Base-by-base conservation (phyloP, 1,140 invertebrate genomes). In the Helicoverpa armigera region DNA sequence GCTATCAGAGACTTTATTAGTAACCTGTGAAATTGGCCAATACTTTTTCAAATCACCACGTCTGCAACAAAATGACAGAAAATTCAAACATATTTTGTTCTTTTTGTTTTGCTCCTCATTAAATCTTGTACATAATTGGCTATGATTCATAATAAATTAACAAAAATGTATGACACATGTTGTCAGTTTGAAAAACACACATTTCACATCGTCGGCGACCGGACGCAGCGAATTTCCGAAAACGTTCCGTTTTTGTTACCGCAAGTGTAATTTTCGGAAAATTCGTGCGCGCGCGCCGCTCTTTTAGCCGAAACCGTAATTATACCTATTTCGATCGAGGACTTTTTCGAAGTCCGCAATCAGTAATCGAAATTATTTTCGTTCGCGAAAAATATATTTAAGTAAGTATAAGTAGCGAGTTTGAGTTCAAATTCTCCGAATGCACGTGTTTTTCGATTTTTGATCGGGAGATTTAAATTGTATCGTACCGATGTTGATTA, bases 311-410 rank as follows among this genome's bases (percentile, higher is more conserved):
- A 84, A 83, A 83, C 83, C 87, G 89, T 91, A 94, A 94, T 94
- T 94, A 94, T 90, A 85, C 90, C 87, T 93, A 94, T 94, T 94
- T 92, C 83, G 91, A 92, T 92, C 80, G 87, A 81, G 77, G 77
- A 84, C 86, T 90, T 91, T 92, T 94, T 94, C 79, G 18, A 43
- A 43, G 5, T 43, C 35, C 35, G 61, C 61, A 67, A 78, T 84
- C 73, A 63, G 76, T 79, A 58, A 70, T 79, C 48, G 31, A 63
- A 75, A 79, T 67, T 77, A 58, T 80, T 54, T 80, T 53, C 18
- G 16, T 9, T 78, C 35, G 35, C 35, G 56, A 18, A 31, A 50
- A 74, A 80, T 74, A 67, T 80, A 58, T 56, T n/a, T n/a, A n/a
- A n/a, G n/a, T n/a, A n/a, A n/a, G n/a, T n/a, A n/a, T n/a, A n/a